phyloP scores from a whole-genome alignment of 2,113 vertebrate species.

The Eleginops maclovinus region DNA sequence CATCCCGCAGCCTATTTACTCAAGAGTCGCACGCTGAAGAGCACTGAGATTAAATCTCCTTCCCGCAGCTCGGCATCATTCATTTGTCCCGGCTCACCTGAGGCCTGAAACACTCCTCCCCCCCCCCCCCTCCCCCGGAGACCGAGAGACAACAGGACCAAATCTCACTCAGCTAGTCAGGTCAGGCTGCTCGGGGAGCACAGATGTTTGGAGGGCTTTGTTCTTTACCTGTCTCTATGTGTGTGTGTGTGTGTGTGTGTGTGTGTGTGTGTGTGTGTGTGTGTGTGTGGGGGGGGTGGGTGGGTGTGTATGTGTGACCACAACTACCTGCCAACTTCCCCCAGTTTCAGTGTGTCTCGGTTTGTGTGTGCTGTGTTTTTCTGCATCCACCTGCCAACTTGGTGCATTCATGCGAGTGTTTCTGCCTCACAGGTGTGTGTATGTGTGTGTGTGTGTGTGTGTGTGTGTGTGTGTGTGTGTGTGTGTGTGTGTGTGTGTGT shows the following conservation, averaged over 20 bases:
- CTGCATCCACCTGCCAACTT: conserved; percentile 34
- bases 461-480: no score
- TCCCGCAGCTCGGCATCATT: conserved; percentile 64
- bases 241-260: conserved; percentile 15
- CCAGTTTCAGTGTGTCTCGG: background rate
- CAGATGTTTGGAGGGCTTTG: conserved; percentile 67
- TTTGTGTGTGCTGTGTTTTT: background rate
- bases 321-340: conserved; percentile 39
- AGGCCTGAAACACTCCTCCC: conserved; percentile 60
- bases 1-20: conserved; percentile 69
- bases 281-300: no score
- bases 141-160: conserved; percentile 38
- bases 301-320: conserved; percentile 7
- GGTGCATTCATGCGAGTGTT: conserved; percentile 27
- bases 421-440: conserved; percentile 3
- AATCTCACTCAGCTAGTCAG: conserved; percentile 67
- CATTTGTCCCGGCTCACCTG: conserved; percentile 75
- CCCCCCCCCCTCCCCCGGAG: conserved; percentile 63
- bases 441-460: no score
- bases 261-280: background rate
- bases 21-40: conserved; percentile 61
- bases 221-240: conserved; percentile 38
- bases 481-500: no score
- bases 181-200: conserved; percentile 56
- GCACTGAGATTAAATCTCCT: conserved; percentile 76